Evolutionary conservation across 2,797 vertebrate genomes (phyloP), one percentile per base, ranked within the genome.

Genomic region (Muscicapa comitata): DNA sequence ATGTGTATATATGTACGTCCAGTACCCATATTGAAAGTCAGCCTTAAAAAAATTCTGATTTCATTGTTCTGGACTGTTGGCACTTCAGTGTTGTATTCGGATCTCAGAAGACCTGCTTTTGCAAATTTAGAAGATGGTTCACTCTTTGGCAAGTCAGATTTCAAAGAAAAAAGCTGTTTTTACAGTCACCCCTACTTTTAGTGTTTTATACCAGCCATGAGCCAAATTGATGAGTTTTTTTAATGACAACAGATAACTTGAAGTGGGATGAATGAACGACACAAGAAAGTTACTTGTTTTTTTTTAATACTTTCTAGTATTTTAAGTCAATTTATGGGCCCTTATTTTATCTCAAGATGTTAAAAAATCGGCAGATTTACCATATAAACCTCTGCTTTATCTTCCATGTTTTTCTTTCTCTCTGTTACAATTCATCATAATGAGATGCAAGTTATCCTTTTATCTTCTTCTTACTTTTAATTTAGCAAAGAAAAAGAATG

Each of bases 401-500:
- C 85, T 24, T 76, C 47, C 78, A 67, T 63, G 21, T 62, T 94
- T 94, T 80, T 66, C 50, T 92, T 95, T 90, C 55, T 84, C 35
- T 29, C 63, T 73, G 28, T 84, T 88, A 51, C 62, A 88, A 13
- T 90, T 84, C 63, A 58, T 37, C 33, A 40, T 70, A 76, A 93
- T 65, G 57, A 94, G 54, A 94, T 94, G 54, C 79, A 94, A 75
- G 33, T 78, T 72, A 21, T 40, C 13, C 76, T 93, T 86, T 92
- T 82, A 75, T 88, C 73, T 26, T 61, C 28, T 74, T 66, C 21
- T 83, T 86, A 38, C 75, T 88, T 89, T 71, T 61, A 93, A 80
- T 37, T 91, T 88, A 73, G 62, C 51, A 88, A 90, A 77, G 11
- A 94, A 48, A 93, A 66, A 28, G 5, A 79, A 67, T 63, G 48